Evolutionary conservation across 2,113 vertebrate species (phyloP).

Genomic region (Chascanopsetta lugubris): DNA sequence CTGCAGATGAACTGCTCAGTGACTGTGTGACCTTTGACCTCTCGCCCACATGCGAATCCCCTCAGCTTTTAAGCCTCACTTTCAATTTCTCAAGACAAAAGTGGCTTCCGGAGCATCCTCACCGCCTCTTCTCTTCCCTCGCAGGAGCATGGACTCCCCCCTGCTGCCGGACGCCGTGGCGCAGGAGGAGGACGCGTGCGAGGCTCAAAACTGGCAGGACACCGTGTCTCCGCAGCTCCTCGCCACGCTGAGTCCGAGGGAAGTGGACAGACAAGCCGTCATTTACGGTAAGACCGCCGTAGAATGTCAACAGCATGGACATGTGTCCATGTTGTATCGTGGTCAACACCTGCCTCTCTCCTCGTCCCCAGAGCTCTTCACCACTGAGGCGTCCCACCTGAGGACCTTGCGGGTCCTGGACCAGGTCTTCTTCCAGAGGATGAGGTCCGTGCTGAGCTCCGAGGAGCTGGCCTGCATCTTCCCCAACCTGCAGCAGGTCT

Average conservation of each 20-base stretch:
- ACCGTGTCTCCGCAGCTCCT: conserved; percentile 83
- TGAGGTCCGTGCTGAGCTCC: conserved; percentile 83
- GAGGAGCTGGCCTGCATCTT: conserved; percentile 91
- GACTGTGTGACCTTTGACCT: neutral
- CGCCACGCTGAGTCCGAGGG: conserved; percentile 79
- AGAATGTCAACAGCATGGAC: too few species aligned
- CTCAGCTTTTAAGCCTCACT: neutral
- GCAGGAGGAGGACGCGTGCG: conserved; percentile 87
- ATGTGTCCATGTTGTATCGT: too few species aligned
- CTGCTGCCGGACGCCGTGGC: conserved; percentile 83
- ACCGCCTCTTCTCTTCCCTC: too few species aligned
- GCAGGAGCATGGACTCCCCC: conserved; percentile 88
- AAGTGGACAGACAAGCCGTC: conserved; percentile 92
- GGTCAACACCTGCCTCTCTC: neutral
- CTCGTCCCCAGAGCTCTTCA: conserved; percentile 85
- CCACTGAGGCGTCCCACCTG: conserved; percentile 90
- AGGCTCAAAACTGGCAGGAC: conserved; percentile 91
- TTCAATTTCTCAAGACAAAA: too few species aligned
- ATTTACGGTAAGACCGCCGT: conserved; percentile 85
- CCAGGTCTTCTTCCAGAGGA: conserved; percentile 89
- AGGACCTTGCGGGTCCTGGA: conserved; percentile 90
- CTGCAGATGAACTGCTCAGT: neutral
- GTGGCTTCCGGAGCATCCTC: too few species aligned
- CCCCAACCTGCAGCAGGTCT: conserved; percentile 90
- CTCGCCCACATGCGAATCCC: neutral